Base-by-base conservation (phyloP, 2,888 invertebrate genomes). In the Catotricha subobsoleta region DNA sequence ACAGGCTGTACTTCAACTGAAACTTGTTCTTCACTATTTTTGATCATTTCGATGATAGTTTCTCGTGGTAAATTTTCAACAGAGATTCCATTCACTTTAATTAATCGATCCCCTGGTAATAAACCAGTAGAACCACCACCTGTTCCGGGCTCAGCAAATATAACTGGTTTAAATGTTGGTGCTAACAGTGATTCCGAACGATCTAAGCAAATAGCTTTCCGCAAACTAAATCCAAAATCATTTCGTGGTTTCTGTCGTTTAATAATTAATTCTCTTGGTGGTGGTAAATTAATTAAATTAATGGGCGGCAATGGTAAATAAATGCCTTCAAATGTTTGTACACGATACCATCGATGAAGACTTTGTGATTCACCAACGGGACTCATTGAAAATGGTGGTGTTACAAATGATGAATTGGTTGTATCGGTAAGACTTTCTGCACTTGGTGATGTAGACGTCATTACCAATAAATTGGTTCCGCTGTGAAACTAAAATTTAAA, bases 1-100 rank as follows among this genome's bases (percentile, higher is more conserved):
- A 92, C 87, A 30, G 91, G 88, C 64, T 92, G 91, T 47, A 94
- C 92, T 77, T 87, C 84, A 42, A 94, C 75, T 36, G 74, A 76
- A 46, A 90, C 87, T 50, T 71, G 74, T 52, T 80, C 81, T 42
- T 80, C 77, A 48, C 83, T 87, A 46, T 82, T 76, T 53, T 86
- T 80, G 51, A 95, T 92, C 57, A 94, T 73, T 58, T 92, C 91
- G 50, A 92, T 91, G 47, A 95, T 82, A 53, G 88, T 83, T 59
- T 94, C 92, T 41, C 94, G 72, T 39, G 77, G 76, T 55, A 81
- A 76, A 42, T 80, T 82, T 56, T 84, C 86, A 0, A 94, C 91
- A 46, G 77, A 73, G 20, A 77, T 71, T 20, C 80, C 81, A 56
- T 94, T 92, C 25, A 95, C 90, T 67, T 90, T 88, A 49, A 94